Percentiles rank a stretch among this genome's conserved stretches.
Conservation (phyloP, 1,140 invertebrate genomes). For the Leptinotarsa defecta region DNA sequence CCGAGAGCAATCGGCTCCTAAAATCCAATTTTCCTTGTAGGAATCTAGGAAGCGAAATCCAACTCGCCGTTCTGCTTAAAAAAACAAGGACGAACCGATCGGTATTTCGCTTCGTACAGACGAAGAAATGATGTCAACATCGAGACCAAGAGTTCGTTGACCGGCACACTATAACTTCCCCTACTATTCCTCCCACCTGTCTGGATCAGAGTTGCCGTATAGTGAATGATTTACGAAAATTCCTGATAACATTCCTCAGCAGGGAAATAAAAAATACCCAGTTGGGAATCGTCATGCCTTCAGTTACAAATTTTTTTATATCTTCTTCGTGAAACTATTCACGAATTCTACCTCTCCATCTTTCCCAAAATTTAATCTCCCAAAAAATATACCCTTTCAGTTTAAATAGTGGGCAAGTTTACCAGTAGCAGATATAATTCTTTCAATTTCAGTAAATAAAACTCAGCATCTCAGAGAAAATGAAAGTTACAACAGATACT, state of each 20-base stretch:
- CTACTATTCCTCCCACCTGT: slow-evolving; percentile 48
- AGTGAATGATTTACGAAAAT: not conserved
- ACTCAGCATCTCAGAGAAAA: no score
- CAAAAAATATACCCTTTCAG: no score
- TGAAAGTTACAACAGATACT: no score
- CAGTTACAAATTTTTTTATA: no score
- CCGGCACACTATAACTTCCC: slow-evolving; percentile 48
- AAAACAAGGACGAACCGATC: slow-evolving; percentile 18
- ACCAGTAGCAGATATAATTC: no score
- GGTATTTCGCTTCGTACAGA: slow-evolving; percentile 9
- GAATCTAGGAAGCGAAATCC: not conserved
- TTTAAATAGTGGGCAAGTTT: no score
- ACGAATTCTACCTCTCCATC: no score
- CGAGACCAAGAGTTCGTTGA: slow-evolving; percentile 48
- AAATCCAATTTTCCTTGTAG: slow-evolving; percentile 2
- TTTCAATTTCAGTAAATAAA: no score
- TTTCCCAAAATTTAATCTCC: no score
- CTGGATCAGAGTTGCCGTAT: slow-evolving; percentile 33
- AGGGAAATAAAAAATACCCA: not conserved
- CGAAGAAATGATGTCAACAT: slow-evolving; percentile 45
- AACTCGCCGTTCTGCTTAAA: not conserved
- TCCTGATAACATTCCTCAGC: not conserved
- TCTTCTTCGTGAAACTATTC: no score
- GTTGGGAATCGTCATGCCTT: not conserved
- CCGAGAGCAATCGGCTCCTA: no score